A percentile compares a stretch with the other conserved stretches of the same genome.
Evolutionary conservation across 2,113 vertebrate species (phyloP).

Genomic region (Balaeniceps rex): DNA sequence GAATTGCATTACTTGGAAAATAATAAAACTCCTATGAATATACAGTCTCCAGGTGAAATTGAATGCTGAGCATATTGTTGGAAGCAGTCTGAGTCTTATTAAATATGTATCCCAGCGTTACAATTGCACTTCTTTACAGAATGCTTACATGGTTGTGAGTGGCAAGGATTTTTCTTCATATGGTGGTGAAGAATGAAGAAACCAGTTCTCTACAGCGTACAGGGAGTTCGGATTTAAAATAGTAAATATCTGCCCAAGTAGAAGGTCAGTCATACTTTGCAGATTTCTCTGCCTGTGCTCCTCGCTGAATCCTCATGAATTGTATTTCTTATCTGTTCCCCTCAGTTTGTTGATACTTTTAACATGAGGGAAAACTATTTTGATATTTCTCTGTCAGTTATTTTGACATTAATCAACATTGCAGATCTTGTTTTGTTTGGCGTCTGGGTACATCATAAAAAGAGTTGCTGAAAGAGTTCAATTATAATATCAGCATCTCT

Average conservation of each 20-base stretch:
- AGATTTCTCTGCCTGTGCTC: background rate
- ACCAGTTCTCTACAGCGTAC: background rate
- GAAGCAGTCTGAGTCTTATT: background rate
- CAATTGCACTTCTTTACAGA: background rate
- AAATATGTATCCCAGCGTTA: background rate
- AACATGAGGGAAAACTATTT: conserved; percentile 54
- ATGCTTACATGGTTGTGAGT: background rate
- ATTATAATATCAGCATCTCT: conserved; percentile 69
- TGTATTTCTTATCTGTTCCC: background rate
- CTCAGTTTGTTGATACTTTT: conserved; percentile 13
- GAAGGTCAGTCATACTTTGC: background rate
- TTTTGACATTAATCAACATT: conserved; percentile 64
- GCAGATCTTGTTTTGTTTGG: conserved; percentile 65
- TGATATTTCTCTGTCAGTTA: conserved; percentile 58
- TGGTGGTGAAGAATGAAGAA: background rate
- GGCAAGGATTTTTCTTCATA: background rate
- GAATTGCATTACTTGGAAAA: conserved; percentile 21
- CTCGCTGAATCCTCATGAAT: background rate
- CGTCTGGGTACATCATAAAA: conserved; percentile 62
- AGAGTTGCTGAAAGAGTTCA: conserved; percentile 69
- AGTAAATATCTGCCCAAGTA: background rate
- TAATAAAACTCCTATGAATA: background rate
- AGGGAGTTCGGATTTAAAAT: background rate
- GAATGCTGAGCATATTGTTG: background rate
- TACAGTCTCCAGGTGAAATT: background rate